Conservation (phyloP, 2,797 vertebrate genomes). For the Acanthornis magna region DNA sequence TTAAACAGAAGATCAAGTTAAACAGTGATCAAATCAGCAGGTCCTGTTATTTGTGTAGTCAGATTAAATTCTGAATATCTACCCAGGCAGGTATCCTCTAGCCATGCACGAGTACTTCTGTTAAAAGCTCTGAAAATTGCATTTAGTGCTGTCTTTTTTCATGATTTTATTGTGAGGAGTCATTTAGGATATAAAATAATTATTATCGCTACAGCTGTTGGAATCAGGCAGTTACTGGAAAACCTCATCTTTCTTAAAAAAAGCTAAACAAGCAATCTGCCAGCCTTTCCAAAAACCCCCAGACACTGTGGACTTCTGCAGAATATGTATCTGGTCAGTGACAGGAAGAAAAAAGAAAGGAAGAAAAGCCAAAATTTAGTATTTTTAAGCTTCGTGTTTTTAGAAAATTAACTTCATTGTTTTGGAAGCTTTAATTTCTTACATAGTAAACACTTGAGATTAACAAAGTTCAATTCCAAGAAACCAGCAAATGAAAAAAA, state of each 20-base stretch:
- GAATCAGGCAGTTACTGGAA: neutral
- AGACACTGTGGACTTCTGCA: neutral
- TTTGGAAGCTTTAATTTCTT: neutral
- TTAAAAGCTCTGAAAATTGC: neutral
- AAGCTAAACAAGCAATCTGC: neutral
- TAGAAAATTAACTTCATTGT: neutral
- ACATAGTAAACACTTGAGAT: neutral
- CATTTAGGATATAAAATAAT: neutral
- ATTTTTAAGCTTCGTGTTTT: neutral
- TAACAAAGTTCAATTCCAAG: neutral
- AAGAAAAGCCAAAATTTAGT: neutral
- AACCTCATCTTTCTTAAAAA: neutral
- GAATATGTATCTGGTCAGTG: neutral
- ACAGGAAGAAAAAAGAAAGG: neutral
- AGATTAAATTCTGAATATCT: neutral
- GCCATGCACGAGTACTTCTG: neutral
- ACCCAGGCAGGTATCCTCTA: neutral
- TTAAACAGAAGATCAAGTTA: conserved; percentile 40
- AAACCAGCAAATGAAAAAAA: neutral
- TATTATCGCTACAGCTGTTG: neutral
- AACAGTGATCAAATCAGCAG: neutral
- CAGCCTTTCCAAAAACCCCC: rapidly evolving
- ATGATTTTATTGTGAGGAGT: neutral
- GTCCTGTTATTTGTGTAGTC: neutral
- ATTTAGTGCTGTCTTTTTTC: neutral